phyloP scores from a whole-genome alignment of 2,888 invertebrate genomes.

The Punctoribates punctum region DNA sequence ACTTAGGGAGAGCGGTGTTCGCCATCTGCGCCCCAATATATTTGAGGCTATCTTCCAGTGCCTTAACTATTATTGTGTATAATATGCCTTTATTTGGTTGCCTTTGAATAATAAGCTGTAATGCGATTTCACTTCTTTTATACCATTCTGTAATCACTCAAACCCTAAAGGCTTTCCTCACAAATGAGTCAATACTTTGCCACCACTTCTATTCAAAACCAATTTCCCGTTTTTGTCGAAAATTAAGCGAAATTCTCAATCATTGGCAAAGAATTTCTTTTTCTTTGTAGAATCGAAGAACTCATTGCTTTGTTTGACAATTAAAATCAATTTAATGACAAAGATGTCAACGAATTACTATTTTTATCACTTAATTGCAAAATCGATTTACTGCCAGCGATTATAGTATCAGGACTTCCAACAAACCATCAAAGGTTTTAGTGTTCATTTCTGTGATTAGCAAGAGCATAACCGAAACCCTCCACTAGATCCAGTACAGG shows the following conservation, averaged over 20 bases:
- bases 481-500: too few relatives aligned
- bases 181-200: neutral
- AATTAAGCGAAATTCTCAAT: neutral
- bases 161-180: conserved; percentile 13
- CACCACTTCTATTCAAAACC: neutral
- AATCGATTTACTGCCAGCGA: neutral
- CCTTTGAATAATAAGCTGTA: conserved; percentile 23
- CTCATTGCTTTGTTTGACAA: neutral
- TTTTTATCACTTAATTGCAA: neutral
- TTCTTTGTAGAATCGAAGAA: neutral
- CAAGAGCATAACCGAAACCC: too few relatives aligned
- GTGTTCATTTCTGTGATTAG: neutral
- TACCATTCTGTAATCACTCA: conserved; percentile 4
- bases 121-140: conserved; percentile 14
- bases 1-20: conserved; percentile 2
- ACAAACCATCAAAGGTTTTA: neutral
- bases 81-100: conserved; percentile 7
- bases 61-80: neutral
- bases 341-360: neutral
- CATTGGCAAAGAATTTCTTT: neutral
- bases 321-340: neutral
- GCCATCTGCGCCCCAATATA: conserved; percentile 25
- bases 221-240: neutral
- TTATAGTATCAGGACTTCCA: neutral
- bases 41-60: neutral